Evolutionary conservation across 2,888 invertebrate species (phyloP), one percentile per base, ranked within the genome.

Genomic region (Atherix ibis): DNA sequence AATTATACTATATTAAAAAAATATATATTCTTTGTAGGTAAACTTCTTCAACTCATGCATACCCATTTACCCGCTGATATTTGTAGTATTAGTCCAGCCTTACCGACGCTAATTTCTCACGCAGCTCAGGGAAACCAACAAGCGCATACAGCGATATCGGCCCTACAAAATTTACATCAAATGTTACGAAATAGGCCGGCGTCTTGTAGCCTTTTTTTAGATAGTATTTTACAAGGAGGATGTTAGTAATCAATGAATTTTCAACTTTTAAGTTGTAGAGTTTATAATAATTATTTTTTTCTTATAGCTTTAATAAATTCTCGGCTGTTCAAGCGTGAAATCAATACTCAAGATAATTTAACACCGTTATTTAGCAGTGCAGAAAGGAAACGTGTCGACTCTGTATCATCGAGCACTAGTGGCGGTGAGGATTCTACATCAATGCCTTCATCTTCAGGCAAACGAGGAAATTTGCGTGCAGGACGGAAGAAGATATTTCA

Each of bases 11-110:
- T n/a, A n/a, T n/a, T n/a, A n/a, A n/a, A n/a, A n/a, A n/a, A 9
- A 28, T 24, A n/a, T n/a, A n/a, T n/a, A n/a, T n/a, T n/a, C n/a
- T n/a, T n/a, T n/a, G 29, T 60, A 62, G 81, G 81, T 38, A 88
- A 91, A 63, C 67, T 95, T 34, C 64, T 94, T 48, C 83, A 89
- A 62, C 67, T 94, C 55, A 79, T 81, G 50, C 84, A 88, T 60
- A 69, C 76, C 33, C 71, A 88, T 47, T 66, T 94, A 53, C 94
- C 94, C 34, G 73, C 84, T 31, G 87, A 88, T 56, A 79, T 85
- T 50, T 81, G 80, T 58, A 78, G 80, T 53, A 68, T 80, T 38
- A 78, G 80, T 35, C 82, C 89, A 14, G 79, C 88, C 13, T 64
- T 94, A 48, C 88, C 92, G 5, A 72, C 77, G 40, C 64, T 94